A percentile compares a stretch with the other conserved stretches of the same genome.
These are phyloP conservation scores for Scaptomyza pallida DNA, from an alignment of 1,140 invertebrate species.

Conservation along the genomic window DNA sequence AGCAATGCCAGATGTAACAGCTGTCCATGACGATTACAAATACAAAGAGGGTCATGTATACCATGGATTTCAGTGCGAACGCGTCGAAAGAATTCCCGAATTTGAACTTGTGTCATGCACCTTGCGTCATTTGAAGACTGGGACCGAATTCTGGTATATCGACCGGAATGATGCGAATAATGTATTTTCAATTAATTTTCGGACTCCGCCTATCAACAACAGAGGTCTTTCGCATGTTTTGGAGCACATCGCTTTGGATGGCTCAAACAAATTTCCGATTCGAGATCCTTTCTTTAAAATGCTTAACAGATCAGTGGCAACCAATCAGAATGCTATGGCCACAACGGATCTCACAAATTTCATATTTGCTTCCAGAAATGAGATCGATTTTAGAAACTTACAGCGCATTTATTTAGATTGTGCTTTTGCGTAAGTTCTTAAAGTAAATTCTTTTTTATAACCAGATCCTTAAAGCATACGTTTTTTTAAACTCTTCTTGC, in stretches of 20 bases:
- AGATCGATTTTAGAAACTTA: conserved; percentile 91
- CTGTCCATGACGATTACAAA: conserved; percentile 43
- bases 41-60: conserved; percentile 85
- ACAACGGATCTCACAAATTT: conserved; percentile 96
- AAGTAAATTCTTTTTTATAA: not conserved
- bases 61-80: conserved; percentile 87
- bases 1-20: conserved; percentile 8
- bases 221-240: conserved; percentile 96
- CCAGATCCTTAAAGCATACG: not conserved
- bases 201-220: conserved; percentile 94
- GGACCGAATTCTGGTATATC: conserved; percentile 94
- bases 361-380: conserved; percentile 96
- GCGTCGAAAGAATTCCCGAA: conserved; percentile 87
- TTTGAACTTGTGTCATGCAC: conserved; percentile 90
- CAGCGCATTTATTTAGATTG: conserved; percentile 95
- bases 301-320: conserved; percentile 94
- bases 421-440: conserved; percentile 86
- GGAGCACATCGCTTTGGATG: conserved; percentile 95
- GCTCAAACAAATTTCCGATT: conserved; percentile 92
- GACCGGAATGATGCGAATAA: conserved; percentile 94
- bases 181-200: conserved; percentile 94
- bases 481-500: not conserved
- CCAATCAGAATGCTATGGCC: conserved; percentile 98
- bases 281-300: conserved; percentile 98
- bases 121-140: conserved; percentile 91